Conservation (phyloP, 2,797 vertebrate genomes). For the Coregonus ussuriensis region DNA sequence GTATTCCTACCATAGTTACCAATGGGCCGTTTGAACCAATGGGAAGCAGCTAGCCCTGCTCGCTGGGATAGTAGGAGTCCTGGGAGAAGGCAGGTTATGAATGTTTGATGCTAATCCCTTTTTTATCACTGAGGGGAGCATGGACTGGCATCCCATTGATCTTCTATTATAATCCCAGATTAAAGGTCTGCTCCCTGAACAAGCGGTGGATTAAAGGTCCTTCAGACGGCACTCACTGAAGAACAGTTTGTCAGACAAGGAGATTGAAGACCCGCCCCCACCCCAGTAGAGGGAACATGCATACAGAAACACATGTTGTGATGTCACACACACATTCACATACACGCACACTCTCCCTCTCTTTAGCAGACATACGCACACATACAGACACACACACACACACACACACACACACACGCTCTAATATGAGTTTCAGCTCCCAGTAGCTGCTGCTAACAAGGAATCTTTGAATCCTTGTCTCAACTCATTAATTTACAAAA, state of each 20-base stretch:
- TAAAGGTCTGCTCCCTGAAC: constrained; percentile 44
- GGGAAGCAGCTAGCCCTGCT: constrained; percentile 9
- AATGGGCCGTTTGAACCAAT: neutral
- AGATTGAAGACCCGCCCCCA: neutral
- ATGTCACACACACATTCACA: constrained; percentile 1
- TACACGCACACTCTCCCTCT: constrained; percentile 14
- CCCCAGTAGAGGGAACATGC: neutral
- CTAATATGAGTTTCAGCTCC: constrained; percentile 31
- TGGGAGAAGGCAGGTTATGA: constrained; percentile 39
- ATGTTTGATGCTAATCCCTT: constrained; percentile 51
- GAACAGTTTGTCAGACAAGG: constrained; percentile 16
- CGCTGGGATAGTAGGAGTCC: constrained; percentile 31
- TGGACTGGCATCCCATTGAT: constrained; percentile 61
- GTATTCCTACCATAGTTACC: neutral
- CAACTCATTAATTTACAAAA: constrained; percentile 79
- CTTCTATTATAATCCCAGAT: constrained; percentile 51
- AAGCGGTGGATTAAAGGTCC: constrained; percentile 44
- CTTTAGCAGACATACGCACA: constrained; percentile 1
- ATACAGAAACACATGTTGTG: neutral
- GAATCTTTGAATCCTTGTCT: constrained; percentile 69
- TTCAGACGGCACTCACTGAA: constrained; percentile 25
- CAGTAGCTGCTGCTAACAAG: constrained; percentile 53
- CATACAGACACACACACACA: constrained; percentile 10
- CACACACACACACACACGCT: constrained; percentile 17
- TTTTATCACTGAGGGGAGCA: constrained; percentile 52